A percentile compares a stretch with the other conserved stretches of the same genome.
Conservation (phyloP, 2,888 invertebrate species). For the Timema cristinae region DNA sequence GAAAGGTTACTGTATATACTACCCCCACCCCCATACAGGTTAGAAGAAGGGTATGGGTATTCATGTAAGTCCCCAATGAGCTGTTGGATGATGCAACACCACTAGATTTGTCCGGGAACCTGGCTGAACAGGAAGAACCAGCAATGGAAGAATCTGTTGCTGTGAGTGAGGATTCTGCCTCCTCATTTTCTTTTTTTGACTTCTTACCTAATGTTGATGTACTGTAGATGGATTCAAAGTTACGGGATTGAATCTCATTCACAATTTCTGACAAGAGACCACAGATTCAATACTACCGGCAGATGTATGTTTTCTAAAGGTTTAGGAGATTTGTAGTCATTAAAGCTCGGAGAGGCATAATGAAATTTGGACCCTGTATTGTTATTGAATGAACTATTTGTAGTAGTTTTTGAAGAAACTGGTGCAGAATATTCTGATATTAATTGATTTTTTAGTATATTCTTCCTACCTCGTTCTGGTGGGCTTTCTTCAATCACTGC, state of each 20-base stretch:
- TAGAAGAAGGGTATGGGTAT: conserved; percentile 29
- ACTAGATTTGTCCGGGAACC: conserved; percentile 19
- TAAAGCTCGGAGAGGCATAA: conserved; percentile 49
- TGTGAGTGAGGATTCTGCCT: conserved; percentile 23
- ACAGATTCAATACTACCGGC: conserved; percentile 63
- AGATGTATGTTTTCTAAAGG: conserved; percentile 41
- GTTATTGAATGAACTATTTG: not conserved
- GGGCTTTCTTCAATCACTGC: conserved; percentile 81
- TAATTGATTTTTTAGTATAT: conserved; percentile 10
- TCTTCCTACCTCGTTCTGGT: conserved; percentile 36
- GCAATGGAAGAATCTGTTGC: conserved; percentile 22
- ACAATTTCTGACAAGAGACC: conserved; percentile 81
- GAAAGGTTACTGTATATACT: conserved; percentile 36
- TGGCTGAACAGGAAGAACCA: conserved; percentile 21
- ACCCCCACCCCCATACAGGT: conserved; percentile 36
- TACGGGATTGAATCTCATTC: conserved; percentile 79
- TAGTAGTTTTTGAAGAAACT: conserved; percentile 18
- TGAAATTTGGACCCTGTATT: conserved; percentile 39
- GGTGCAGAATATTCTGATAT: conserved; percentile 23
- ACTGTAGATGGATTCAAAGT: conserved; percentile 83
- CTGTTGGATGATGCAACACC: conserved; percentile 36
- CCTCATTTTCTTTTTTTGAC: conserved; percentile 50
- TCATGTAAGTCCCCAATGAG: conserved; percentile 52
- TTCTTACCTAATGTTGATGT: conserved; percentile 66
- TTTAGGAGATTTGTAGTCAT: conserved; percentile 49